Evolutionary conservation across 2,113 vertebrate species (phyloP).

Genomic region (Engraulis encrasicolus): DNA sequence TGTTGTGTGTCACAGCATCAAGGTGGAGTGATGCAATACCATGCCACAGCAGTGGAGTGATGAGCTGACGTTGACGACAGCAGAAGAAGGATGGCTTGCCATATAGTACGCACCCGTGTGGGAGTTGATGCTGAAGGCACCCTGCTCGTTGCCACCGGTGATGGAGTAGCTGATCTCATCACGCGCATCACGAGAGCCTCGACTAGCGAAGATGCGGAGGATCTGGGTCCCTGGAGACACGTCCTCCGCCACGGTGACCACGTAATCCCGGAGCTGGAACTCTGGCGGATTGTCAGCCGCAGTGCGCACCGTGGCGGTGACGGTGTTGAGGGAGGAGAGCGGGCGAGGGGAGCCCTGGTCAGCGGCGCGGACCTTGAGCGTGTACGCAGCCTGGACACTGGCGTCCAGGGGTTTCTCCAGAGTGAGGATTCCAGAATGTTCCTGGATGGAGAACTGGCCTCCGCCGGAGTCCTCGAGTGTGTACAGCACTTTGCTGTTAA

Average conservation of each 20-base stretch:
- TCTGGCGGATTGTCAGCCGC: constrained; percentile 83
- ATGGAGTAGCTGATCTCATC: constrained; percentile 82
- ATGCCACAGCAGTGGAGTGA: neutral
- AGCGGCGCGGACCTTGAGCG: constrained; percentile 73
- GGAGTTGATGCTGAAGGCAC: constrained; percentile 84
- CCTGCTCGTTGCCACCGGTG: constrained; percentile 81
- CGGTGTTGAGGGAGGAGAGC: constrained; percentile 72
- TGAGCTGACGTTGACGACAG: too few species aligned
- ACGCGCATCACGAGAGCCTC: constrained; percentile 78
- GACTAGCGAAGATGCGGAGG: constrained; percentile 81
- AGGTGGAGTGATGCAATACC: neutral
- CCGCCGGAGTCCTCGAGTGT: constrained; percentile 77
- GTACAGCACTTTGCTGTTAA: constrained; percentile 80
- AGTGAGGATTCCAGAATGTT: constrained; percentile 79
- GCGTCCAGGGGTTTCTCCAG: constrained; percentile 80
- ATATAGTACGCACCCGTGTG: constrained; percentile 71
- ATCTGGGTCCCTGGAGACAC: constrained; percentile 74
- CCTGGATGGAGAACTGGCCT: constrained; percentile 82
- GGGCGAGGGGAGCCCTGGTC: constrained; percentile 80
- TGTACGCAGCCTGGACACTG: constrained; percentile 74
- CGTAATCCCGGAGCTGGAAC: constrained; percentile 83
- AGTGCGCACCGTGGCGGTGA: constrained; percentile 78
- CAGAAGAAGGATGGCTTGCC: neutral
- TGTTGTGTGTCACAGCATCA: neutral
- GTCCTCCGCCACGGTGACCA: constrained; percentile 78